A percentile compares a stretch with the other conserved stretches of the same genome.
Conservation (phyloP, 2,797 vertebrate genomes). For the Platyrinchus mystaceus region DNA sequence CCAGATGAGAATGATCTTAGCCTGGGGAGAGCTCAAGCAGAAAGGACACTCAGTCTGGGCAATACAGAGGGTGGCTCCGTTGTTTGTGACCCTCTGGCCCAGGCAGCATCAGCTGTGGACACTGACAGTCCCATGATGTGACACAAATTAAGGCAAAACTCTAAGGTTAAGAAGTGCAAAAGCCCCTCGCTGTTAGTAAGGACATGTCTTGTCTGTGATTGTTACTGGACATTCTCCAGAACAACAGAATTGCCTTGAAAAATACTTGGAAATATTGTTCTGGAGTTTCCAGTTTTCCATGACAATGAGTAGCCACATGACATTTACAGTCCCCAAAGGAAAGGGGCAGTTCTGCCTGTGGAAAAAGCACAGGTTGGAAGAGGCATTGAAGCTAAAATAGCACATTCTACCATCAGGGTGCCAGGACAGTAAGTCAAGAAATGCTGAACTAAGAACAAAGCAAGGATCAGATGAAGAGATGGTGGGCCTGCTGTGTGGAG, state of each 20-base stretch:
- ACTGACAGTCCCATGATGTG: background rate
- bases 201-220: background rate
- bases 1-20: background rate
- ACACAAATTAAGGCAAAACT: background rate
- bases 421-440: background rate
- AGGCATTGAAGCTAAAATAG: background rate
- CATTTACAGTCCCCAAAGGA: background rate
- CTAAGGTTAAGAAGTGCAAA: background rate
- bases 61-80: background rate
- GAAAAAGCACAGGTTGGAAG: background rate
- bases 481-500: accelerated
- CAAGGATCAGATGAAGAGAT: background rate
- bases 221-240: background rate
- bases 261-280: background rate
- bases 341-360: background rate
- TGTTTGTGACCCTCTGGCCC: background rate
- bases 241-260: background rate
- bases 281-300: background rate
- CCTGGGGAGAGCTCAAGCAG: background rate
- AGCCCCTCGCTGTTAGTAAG: background rate
- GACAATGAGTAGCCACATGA: background rate
- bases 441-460: background rate
- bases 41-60: background rate
- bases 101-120: background rate
- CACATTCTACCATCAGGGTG: background rate